Base-by-base conservation (phyloP, 1,140 invertebrate species). In the Caenorhabditis brenneri region DNA sequence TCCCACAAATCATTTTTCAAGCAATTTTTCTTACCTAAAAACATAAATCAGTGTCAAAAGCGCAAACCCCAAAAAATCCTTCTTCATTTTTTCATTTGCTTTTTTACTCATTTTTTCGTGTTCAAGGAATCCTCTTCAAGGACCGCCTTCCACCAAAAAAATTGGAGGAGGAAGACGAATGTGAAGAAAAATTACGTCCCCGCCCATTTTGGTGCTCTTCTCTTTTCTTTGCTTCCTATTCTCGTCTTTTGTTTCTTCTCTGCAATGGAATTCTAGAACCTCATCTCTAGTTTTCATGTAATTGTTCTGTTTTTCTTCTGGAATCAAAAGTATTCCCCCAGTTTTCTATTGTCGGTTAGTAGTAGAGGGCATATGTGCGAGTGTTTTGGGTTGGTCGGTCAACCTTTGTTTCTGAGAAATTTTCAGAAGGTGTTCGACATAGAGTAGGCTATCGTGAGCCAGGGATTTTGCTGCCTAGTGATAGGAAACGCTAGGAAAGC, bases 141-240 rank as follows among this genome's bases (percentile, higher is more conserved):
- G 65, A 74, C 65, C 65, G 65, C 65, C 65, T 74, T n/a, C n/a
- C n/a, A n/a, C 22, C 65, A 27, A 74, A 74, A 74, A 74, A 27
- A 42, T 74, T 24, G 65, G 36, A 42, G 58, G 19, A 65, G 33
- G 36, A 42, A 42, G 22, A 74, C 65, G 36, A 46, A 42, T 46
- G 65, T 46, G 36, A 74, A 39, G 36, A 74, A 74, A 74, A 74
- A 74, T 46, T 74, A 74, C 36, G 65, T 74, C 65, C 19, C 65
- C 65, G 65, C 65, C 65, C 65, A 42, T 31, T 55, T 55, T 36
- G 33, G 65, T 74, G 65, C 65, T 74, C 65, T 46, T 74, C 65
- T 42, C 36, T 29, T 42, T n/a, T 36, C 19, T 65, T 1, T 65
- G 5, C 24, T 58, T 29, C 58, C 22, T 55, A 55, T 55, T 55